Conservation (phyloP, 1,140 invertebrate genomes). For the Drosophila paulistorum region DNA sequence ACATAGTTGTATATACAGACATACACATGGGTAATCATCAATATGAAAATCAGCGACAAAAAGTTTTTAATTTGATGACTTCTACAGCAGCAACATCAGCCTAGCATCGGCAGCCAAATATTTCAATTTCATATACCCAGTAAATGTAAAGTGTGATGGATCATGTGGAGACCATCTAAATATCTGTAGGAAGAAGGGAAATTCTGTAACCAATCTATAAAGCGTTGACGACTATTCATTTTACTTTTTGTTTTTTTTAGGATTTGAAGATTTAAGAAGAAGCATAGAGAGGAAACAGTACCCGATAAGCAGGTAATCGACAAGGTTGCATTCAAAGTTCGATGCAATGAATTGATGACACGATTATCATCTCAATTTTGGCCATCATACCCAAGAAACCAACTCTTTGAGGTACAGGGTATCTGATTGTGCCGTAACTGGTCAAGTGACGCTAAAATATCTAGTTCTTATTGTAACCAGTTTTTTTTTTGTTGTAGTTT, state of each 20-base stretch:
- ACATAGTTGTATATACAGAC: slow-evolving; percentile 18
- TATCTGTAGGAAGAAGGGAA: too few relatives aligned
- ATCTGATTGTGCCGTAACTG: background rate
- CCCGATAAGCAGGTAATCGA: background rate
- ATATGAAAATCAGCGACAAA: slow-evolving; percentile 56
- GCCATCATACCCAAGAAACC: background rate
- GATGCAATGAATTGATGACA: too few relatives aligned
- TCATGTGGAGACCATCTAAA: background rate
- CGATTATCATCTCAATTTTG: too few relatives aligned
- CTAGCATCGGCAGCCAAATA: slow-evolving; percentile 26
- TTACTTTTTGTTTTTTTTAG: too few relatives aligned
- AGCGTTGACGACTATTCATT: too few relatives aligned
- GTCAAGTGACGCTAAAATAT: background rate
- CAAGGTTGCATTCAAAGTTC: too few relatives aligned
- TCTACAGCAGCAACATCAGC: slow-evolving; percentile 34
- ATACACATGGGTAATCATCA: slow-evolving; percentile 32
- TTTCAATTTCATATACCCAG: slow-evolving; percentile 33
- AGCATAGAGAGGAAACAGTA: background rate
- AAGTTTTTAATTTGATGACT: slow-evolving; percentile 66
- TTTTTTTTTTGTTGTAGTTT: slow-evolving; percentile 42
- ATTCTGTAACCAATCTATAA: too few relatives aligned
- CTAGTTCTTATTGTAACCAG: slow-evolving; percentile 64
- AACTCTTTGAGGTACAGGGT: background rate
- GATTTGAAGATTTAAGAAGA: background rate
- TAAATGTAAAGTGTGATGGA: background rate